Evolutionary conservation across 2,888 invertebrate genomes (phyloP), one percentile per base, ranked within the genome.

Genomic region (Bellardia bayeri): DNA sequence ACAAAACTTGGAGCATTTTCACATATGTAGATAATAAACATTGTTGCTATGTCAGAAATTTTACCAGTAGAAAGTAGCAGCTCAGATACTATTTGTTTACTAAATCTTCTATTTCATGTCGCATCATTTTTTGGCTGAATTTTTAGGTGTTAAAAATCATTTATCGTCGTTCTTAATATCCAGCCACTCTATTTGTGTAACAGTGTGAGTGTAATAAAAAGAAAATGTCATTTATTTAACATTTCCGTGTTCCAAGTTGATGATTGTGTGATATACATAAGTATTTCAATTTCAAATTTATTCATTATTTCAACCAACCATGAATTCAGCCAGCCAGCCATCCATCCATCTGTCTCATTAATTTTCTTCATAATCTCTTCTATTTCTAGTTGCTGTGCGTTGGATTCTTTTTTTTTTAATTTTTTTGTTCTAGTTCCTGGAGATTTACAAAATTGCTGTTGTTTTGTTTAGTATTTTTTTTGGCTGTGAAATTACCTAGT

Each of bases 211-310:
- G 75, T 63, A 68, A 80, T 72, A 81, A 78, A n/a, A 74, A 56
- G 30, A 45, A 74, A 78, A 54, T 88, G 86, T 79, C 86, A 86
- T 86, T 78, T 76, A 61, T 84, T 81, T 69, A 82, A 80, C 79
- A 80, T 82, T 85, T 80, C 85, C 82, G 66, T 82, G 61, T 76
- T 68, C 66, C 68, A 80, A 71, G 64, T 66, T 83, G 85, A 80
- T 75, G 85, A 58, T 82, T 66, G 30, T 45, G 58, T 79, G 74
- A 66, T 71, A 63, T 76, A 68, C 1, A 1, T 23, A 23, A 23
- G 23, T 23, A 23, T 23, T 23, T 23, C 66, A 68, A 37, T 74
- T 82, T 74, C 11, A 69, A 30, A 71, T 71, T 74, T 74, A 79
- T 74, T 61, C 42, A 74, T 79, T 78, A 40, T 63, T 71, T 61